Base-by-base conservation (phyloP, 2,888 invertebrate species). In the Acleris literana region DNA sequence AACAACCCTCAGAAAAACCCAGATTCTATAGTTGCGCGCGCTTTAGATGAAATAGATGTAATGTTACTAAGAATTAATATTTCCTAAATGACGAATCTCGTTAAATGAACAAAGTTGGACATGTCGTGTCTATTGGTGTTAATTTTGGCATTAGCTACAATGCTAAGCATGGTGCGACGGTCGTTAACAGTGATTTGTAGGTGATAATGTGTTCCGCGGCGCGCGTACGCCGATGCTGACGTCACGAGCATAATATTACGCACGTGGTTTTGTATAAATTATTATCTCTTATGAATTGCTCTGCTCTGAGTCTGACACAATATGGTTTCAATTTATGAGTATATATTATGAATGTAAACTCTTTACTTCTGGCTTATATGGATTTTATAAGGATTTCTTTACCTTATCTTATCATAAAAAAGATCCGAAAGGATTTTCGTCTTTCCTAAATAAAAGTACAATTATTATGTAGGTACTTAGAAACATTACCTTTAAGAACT, bases 171-270 rank as follows among this genome's bases (percentile, higher is more conserved):
- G 48, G 69, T 74, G 71, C 68, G 69, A 71, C 68, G 76, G 75
- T 75, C 75, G 76, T 81, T 81, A 78, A 71, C 78, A 74, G 72
- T 76, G 74, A 78, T 80, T 79, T 80, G 77, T 76, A 72, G 75
- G 76, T 79, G 78, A 75, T 81, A 82, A 84, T 83, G 71, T 73
- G 69, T 75, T 74, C 71, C 72, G 69, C 73, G 67, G 68, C 22
- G 63, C 58, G 63, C 71, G 61, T 69, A 68, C 68, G 59, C 62
- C 62, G 69, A 53, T 70, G 33, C 62, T 65, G 56, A 52, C 68
- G 70, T 70, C 70, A 68, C 70, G 66, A 46, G 64, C 63, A 64
- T 64, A 52, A 52, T 54, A 54, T 18, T 43, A 60, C 68, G 67
- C 67, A 70, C 67, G 69, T 66, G 63, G 72, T 72, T 64, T 62